Percentiles rank a stretch among this genome's conserved stretches.
Conservation (phyloP, 2,888 invertebrate genomes). For the Escarpia spicata region DNA sequence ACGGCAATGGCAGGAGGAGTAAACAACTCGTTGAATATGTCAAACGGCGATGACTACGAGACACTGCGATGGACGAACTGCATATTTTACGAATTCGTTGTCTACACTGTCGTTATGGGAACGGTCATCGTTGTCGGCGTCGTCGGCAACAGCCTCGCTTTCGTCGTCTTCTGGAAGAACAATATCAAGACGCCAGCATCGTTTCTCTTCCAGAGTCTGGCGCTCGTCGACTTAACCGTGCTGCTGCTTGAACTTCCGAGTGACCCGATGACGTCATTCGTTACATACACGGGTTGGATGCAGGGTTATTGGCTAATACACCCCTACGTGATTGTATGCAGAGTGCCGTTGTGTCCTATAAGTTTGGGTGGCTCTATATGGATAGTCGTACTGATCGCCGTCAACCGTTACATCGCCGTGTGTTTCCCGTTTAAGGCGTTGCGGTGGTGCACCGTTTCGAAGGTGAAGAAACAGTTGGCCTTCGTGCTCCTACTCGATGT, state of each 20-base stretch:
- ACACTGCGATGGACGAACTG: conserved; percentile 14
- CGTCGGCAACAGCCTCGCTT: conserved; percentile 41
- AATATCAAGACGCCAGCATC: conserved; percentile 42
- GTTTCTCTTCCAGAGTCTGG: conserved; percentile 43
- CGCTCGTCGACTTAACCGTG: conserved; percentile 38
- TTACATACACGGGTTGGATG: conserved; percentile 29
- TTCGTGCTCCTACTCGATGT: conserved; percentile 35
- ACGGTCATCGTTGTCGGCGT: conserved; percentile 38
- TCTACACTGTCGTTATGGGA: conserved; percentile 41
- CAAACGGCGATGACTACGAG: too few species aligned
- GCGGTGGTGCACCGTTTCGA: conserved; percentile 39
- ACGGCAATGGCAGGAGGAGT: too few species aligned
- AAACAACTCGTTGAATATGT: too few species aligned
- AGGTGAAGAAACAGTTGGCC: conserved; percentile 39
- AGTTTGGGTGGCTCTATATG: conserved; percentile 43
- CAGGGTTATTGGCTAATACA: too few species aligned
- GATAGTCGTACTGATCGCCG: conserved; percentile 38
- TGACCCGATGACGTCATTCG: conserved; percentile 36
- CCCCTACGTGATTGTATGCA: conserved; percentile 35
- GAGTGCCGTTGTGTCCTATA: conserved; percentile 35
- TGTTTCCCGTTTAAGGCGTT: conserved; percentile 35
- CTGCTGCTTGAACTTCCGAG: conserved; percentile 39
- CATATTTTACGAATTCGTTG: conserved; percentile 39
- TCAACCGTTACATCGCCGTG: conserved; percentile 44
- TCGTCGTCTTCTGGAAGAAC: conserved; percentile 42